Conservation (phyloP, 2,888 invertebrate genomes). For the Slavum lentiscoides region DNA sequence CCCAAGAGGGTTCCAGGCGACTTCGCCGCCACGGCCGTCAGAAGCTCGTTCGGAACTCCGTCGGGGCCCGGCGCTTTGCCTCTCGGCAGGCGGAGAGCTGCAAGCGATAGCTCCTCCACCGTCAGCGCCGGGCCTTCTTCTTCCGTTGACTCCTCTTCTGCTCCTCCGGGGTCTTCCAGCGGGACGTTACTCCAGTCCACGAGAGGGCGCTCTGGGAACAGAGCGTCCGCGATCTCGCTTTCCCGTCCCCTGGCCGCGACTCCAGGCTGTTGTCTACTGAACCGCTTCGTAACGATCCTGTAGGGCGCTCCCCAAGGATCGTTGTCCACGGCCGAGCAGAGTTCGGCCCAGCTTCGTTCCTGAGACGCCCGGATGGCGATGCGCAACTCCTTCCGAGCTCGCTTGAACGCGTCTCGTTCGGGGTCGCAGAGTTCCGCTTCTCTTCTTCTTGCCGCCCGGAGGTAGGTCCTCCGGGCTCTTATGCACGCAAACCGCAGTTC, state of each 20-base stretch:
- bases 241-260: background rate
- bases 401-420: background rate
- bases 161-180: too few relatives aligned
- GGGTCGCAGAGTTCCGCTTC: rapidly evolving
- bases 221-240: background rate
- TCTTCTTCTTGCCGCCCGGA: too few relatives aligned
- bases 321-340: background rate
- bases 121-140: background rate
- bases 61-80: background rate
- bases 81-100: background rate
- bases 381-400: background rate
- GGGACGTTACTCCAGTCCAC: background rate
- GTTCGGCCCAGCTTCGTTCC: background rate
- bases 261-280: background rate
- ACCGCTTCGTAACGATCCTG: background rate
- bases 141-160: background rate
- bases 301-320: background rate
- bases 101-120: background rate
- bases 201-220: background rate
- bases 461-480: background rate
- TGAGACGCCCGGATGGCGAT: background rate
- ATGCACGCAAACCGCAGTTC: background rate
- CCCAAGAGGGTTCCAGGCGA: background rate
- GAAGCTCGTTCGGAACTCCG: background rate
- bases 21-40: rapidly evolving